Base-by-base conservation (phyloP, 2,797 vertebrate species). In the Ceyx erithaca region DNA sequence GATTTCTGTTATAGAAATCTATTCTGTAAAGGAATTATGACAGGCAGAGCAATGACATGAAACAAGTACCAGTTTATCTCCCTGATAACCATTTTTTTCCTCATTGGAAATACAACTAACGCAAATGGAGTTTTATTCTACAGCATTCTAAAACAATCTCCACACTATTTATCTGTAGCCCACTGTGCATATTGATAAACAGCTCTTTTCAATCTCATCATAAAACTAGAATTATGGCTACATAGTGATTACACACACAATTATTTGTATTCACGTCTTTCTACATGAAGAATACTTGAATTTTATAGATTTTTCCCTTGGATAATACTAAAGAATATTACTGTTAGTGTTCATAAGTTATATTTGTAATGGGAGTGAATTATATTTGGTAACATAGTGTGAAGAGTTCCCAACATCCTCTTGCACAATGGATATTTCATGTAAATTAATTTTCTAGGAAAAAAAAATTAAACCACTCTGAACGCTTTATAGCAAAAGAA, bases 1-100 rank as follows among this genome's bases (percentile, higher is more conserved):
- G 49, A 93, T 87, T 95, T 94, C 57, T 97, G 55, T 91, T 91
- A 51, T 12, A 90, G 82, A 90, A 95, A 87, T 94, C 82, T 91
- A 12, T 80, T 90, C 66, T 92, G 45, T 89, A 87, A 93, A 94
- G 87, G 85, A 94, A 73, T 71, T 90, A n/a, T 85, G 77, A 46
- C 52, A 89, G 72, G 26, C 61, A 35, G 35, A 95, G 71, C 30
- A 82, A 69, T 94, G 57, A 59, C 68, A 62, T 87, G 57, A 72
- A 73, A 69, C 25, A 95, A 95, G 78, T 77, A 49, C 48, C 90
- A 72, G 64, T 79, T 94, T 93, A 91, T 91, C 81, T 92, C 68
- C 64, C 62, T 43, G 89, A 84, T 95, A 94, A 71, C 55, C 82
- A 23, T 25, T 89, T 95, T 91, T 45, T 95, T 75, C 43, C 9